These are phyloP conservation scores for Sericinus montela DNA, from an alignment of 2,888 invertebrate genomes.

Conservation along the genomic window DNA sequence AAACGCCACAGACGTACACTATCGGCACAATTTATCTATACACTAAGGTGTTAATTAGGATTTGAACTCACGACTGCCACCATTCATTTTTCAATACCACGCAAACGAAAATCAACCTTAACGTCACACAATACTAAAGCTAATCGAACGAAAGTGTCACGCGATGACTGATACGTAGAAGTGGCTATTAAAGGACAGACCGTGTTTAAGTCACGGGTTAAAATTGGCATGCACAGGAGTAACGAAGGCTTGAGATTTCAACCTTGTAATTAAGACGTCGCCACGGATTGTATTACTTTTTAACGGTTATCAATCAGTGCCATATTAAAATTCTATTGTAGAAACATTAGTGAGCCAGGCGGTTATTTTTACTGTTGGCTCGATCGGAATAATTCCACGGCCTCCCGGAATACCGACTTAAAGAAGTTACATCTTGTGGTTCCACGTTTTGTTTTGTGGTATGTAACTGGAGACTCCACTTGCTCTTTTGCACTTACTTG, in stretches of 20 bases:
- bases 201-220: slow-evolving; percentile 65
- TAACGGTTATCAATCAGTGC: not conserved
- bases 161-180: slow-evolving; percentile 67
- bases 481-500: too few species aligned
- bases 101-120: slow-evolving; percentile 33
- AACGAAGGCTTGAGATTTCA: slow-evolving; percentile 50
- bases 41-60: slow-evolving; percentile 75
- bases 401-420: too few species aligned
- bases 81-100: slow-evolving; percentile 35
- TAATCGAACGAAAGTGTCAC: slow-evolving; percentile 16
- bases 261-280: slow-evolving; percentile 59
- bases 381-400: too few species aligned
- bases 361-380: too few species aligned
- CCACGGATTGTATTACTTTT: not conserved
- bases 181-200: slow-evolving; percentile 62
- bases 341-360: too few species aligned
- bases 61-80: slow-evolving; percentile 72
- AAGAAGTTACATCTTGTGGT: too few species aligned
- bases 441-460: too few species aligned
- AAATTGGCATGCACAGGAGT: slow-evolving; percentile 62
- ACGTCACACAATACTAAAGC: slow-evolving; percentile 23
- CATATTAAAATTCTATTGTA: too few species aligned
- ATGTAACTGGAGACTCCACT: too few species aligned
- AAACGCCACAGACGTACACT: slow-evolving; percentile 48
- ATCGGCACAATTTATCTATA: slow-evolving; percentile 73